phyloP scores from a whole-genome alignment of 2,888 invertebrate species.

The Phortica magna region DNA sequence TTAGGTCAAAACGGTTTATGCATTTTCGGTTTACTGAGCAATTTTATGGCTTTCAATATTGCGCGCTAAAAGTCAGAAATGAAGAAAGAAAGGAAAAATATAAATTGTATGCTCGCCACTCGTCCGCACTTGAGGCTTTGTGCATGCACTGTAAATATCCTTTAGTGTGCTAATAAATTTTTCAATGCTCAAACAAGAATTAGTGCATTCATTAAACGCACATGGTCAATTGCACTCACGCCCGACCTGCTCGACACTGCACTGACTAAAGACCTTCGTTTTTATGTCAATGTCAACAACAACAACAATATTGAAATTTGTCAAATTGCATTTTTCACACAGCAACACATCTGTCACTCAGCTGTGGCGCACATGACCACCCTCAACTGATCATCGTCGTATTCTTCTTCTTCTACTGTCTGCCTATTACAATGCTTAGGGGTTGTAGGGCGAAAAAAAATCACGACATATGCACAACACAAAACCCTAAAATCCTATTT shows the following conservation, averaged over 20 bases:
- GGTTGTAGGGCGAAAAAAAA: background rate
- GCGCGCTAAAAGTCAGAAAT: background rate
- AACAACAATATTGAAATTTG: background rate
- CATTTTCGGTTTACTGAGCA: background rate
- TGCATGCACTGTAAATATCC: background rate
- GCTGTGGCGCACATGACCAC: background rate
- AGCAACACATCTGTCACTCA: background rate
- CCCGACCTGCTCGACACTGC: background rate
- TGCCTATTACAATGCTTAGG: background rate
- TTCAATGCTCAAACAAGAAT: background rate
- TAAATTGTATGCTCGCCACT: background rate
- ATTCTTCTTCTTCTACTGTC: background rate
- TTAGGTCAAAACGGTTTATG: background rate
- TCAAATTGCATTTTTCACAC: background rate
- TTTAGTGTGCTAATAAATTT: background rate
- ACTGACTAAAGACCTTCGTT: background rate
- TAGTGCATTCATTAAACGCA: background rate
- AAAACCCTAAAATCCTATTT: conserved; percentile 3
- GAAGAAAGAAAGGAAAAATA: too few relatives aligned
- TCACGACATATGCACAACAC: background rate
- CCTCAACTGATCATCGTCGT: background rate
- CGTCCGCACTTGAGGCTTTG: background rate
- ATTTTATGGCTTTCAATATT: background rate
- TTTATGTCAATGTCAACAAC: background rate
- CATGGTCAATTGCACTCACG: background rate